A percentile compares a stretch with the other conserved stretches of the same genome.
These are phyloP conservation scores for Carlito syrichta DNA, from an alignment of 2,113 vertebrate genomes.

Conservation along the genomic window DNA sequence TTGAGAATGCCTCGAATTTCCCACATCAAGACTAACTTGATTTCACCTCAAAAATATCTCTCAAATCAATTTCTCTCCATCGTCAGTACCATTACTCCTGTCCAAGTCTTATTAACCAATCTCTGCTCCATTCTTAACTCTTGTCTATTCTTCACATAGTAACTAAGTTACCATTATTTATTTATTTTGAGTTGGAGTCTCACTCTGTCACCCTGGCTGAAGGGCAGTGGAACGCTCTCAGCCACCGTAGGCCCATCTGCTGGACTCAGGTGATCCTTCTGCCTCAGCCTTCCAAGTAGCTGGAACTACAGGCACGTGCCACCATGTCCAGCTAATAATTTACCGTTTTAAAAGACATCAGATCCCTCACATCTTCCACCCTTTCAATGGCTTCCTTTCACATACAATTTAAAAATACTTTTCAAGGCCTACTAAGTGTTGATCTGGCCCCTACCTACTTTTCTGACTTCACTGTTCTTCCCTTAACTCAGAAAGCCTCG, in stretches of 20 bases:
- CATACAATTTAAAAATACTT: neutral
- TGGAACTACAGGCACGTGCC: too few species aligned
- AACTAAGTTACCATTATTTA: too few species aligned
- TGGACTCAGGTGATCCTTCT: too few species aligned
- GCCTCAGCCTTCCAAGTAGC: too few species aligned
- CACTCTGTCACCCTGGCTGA: too few species aligned
- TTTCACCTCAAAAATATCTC: neutral
- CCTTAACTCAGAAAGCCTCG: neutral
- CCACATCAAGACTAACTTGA: neutral
- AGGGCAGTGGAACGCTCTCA: too few species aligned
- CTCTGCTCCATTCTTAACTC: neutral
- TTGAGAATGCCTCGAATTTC: neutral
- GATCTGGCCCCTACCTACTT: neutral
- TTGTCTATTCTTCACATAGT: neutral
- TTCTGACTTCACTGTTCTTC: neutral
- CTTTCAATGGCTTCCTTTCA: neutral
- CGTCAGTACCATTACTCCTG: neutral
- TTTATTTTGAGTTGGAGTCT: too few species aligned
- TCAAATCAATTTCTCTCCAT: neutral
- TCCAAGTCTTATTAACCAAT: slow-evolving; percentile 2
- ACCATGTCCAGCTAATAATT: too few species aligned
- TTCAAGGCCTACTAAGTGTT: neutral
- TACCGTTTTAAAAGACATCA: neutral
- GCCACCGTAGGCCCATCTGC: too few species aligned
- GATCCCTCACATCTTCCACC: neutral